phyloP scores from a whole-genome alignment of 2,888 invertebrate species.

The Chorisops tibialis region DNA sequence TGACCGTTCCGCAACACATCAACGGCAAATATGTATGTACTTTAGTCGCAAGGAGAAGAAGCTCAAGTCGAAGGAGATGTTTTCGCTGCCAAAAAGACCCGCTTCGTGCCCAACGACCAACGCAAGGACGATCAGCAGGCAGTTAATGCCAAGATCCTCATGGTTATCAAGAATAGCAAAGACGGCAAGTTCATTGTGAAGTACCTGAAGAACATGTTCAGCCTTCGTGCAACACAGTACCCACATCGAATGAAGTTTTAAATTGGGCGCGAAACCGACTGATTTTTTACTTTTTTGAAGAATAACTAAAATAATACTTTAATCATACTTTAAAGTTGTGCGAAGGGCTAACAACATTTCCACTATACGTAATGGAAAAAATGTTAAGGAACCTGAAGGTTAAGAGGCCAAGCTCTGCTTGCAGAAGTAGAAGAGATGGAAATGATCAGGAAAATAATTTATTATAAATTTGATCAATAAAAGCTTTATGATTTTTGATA shows the following conservation, averaged over 20 bases:
- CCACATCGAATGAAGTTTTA: conserved; percentile 97
- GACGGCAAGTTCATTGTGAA: conserved; percentile 85
- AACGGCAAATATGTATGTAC: conserved; percentile 96
- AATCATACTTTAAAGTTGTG: too few relatives aligned
- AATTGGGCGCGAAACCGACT: conserved; percentile 19
- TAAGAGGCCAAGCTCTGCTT: too few relatives aligned
- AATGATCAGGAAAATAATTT: too few relatives aligned
- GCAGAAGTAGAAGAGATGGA: too few relatives aligned
- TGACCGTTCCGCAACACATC: conserved; percentile 79
- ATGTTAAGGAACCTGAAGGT: too few relatives aligned
- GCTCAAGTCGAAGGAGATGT: conserved; percentile 88
- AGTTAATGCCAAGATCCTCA: conserved; percentile 76
- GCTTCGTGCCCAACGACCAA: conserved; percentile 83
- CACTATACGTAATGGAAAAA: too few relatives aligned
- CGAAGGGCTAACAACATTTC: too few relatives aligned
- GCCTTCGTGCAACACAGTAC: conserved; percentile 87
- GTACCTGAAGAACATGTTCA: conserved; percentile 91
- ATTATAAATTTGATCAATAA: too few relatives aligned
- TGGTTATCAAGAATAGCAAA: conserved; percentile 76
- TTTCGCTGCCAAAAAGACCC: conserved; percentile 90
- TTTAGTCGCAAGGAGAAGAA: conserved; percentile 81
- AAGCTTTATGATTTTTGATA: too few relatives aligned
- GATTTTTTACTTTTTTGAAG: too few relatives aligned
- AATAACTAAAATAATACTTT: too few relatives aligned
- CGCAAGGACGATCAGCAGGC: conserved; percentile 87